Evolutionary conservation across 2,113 vertebrate genomes (phyloP).

Genomic region (Muntiacus muntjak): DNA sequence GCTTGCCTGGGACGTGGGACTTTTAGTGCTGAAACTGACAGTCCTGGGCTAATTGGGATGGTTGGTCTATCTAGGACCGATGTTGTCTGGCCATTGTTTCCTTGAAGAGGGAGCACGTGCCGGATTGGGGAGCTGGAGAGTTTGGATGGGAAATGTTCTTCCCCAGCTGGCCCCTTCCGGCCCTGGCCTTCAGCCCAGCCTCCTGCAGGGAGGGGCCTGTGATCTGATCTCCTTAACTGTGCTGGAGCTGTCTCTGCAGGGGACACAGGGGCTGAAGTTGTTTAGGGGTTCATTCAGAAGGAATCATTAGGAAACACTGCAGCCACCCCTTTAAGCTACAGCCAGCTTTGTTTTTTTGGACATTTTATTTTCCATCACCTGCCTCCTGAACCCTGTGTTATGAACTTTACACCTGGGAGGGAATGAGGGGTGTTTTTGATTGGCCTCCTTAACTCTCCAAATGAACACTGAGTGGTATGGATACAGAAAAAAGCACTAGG

Average conservation of each 20-base stretch:
- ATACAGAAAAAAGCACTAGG: too few species aligned
- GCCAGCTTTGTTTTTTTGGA: not conserved
- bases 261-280: not conserved
- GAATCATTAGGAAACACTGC: not conserved
- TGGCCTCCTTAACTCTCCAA: not conserved
- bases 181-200: not conserved
- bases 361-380: not conserved
- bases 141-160: not conserved
- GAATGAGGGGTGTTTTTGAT: not conserved
- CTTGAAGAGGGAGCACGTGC: not conserved
- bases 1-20: not conserved
- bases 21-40: not conserved
- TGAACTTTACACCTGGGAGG: not conserved
- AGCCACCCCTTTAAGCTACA: not conserved
- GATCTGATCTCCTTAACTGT: not conserved
- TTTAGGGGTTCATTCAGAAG: not conserved
- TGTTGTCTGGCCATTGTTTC: not conserved
- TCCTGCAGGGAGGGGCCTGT: not conserved
- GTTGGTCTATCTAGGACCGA: not conserved
- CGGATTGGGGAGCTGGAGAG: not conserved
- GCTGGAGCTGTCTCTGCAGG: not conserved
- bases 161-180: rapidly evolving
- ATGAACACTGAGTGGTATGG: not conserved
- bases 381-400: not conserved
- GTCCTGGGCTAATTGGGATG: not conserved